Percentiles rank a stretch among this genome's conserved stretches.
These are phyloP conservation scores for Mythimna pallens DNA, from an alignment of 2,888 invertebrate genomes.

Conservation along the genomic window DNA sequence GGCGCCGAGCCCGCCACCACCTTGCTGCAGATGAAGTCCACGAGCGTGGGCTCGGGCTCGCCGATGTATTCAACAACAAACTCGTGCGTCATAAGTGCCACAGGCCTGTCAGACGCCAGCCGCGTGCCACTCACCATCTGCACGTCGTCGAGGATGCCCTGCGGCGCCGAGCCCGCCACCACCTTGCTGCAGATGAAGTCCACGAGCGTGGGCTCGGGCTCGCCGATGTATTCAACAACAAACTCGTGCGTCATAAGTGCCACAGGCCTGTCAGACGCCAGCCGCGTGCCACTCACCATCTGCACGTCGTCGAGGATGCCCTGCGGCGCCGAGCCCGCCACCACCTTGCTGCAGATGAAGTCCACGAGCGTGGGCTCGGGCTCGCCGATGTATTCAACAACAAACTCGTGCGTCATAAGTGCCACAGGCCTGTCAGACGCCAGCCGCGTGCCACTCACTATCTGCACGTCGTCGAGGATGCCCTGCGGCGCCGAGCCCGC, in stretches of 20 bases:
- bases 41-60: slow-evolving; percentile 99
- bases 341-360: slow-evolving; percentile 99
- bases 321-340: slow-evolving; percentile 97
- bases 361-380: slow-evolving; percentile 99
- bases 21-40: slow-evolving; percentile 99
- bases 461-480: slow-evolving; percentile 99
- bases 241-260: too few species aligned
- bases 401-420: too few species aligned
- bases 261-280: background rate
- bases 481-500: slow-evolving; percentile 98
- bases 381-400: slow-evolving; percentile 99
- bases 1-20: slow-evolving; percentile 98
- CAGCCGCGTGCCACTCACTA: slow-evolving; percentile 91
- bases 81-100: background rate
- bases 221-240: slow-evolving; percentile 99
- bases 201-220: slow-evolving; percentile 99
- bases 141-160: slow-evolving; percentile 99
- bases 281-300: slow-evolving; percentile 92
- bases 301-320: slow-evolving; percentile 99
- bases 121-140: slow-evolving; percentile 94
- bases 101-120: background rate
- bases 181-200: slow-evolving; percentile 99
- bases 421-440: background rate
- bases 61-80: slow-evolving; percentile 99
- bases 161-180: slow-evolving; percentile 97